Percentiles rank a stretch among this genome's conserved stretches.
Conservation (phyloP, 2,888 invertebrate species). For the Pherbina coryleti region DNA sequence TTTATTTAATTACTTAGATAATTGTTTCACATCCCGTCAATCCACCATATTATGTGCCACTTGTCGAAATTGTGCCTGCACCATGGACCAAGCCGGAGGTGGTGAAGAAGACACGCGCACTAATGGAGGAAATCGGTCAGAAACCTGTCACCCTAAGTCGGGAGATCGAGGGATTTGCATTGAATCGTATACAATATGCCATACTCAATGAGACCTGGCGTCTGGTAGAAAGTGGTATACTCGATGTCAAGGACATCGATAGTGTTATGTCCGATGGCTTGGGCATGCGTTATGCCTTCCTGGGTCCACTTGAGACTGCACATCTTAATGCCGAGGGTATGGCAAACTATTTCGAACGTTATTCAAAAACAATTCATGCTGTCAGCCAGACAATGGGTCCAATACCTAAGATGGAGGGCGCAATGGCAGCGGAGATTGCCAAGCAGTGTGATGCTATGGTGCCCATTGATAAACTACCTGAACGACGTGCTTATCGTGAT, state of each 20-base stretch:
- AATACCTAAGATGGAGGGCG: conserved; percentile 80
- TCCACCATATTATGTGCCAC: conserved; percentile 95
- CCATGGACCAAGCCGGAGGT: conserved; percentile 90
- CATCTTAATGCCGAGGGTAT: conserved; percentile 94
- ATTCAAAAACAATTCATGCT: conserved; percentile 73
- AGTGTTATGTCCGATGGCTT: conserved; percentile 94
- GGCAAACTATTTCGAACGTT: conserved; percentile 75
- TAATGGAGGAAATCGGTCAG: conserved; percentile 91
- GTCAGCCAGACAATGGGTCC: conserved; percentile 83
- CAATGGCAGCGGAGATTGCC: conserved; percentile 76
- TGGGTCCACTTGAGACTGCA: conserved; percentile 93
- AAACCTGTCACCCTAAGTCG: conserved; percentile 87
- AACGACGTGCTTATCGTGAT: conserved; percentile 86
- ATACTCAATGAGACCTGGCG: conserved; percentile 94
- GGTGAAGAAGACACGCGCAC: conserved; percentile 78
- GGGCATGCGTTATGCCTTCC: conserved; percentile 95
- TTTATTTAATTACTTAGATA: conserved; percentile 51
- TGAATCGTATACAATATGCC: conserved; percentile 95
- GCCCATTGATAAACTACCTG: conserved; percentile 80
- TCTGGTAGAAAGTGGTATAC: conserved; percentile 85
- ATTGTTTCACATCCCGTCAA: conserved; percentile 93
- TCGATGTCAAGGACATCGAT: conserved; percentile 90
- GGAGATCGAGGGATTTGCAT: conserved; percentile 92
- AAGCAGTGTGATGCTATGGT: conserved; percentile 80
- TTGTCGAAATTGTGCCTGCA: conserved; percentile 94